These are phyloP conservation scores for Rhorus exstirpatorius DNA, from an alignment of 2,888 invertebrate genomes.

Conservation along the genomic window DNA sequence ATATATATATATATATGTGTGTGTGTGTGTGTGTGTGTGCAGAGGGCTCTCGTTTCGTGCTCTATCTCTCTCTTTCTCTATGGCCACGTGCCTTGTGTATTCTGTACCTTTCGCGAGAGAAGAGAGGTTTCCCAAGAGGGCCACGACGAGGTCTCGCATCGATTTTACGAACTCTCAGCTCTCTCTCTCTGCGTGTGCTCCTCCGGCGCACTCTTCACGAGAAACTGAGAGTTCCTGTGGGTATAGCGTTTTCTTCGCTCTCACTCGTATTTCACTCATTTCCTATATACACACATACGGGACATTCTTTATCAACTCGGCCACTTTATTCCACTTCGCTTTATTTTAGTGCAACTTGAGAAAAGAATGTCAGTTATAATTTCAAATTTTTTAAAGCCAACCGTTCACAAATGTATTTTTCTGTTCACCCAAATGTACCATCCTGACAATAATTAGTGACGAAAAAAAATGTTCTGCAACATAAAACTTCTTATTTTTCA, in stretches of 20 bases:
- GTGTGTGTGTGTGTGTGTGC: not conserved
- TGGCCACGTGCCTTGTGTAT: conserved; percentile 46
- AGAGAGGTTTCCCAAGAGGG: conserved; percentile 40
- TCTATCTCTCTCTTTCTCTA: conserved; percentile 28
- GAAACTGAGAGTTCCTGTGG: conserved; percentile 54
- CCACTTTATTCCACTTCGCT: not conserved
- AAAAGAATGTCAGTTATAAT: too few relatives aligned
- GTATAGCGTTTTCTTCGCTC: conserved; percentile 44
- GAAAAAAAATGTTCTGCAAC: too few relatives aligned
- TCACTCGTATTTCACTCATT: conserved; percentile 19
- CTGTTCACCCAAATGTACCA: too few relatives aligned
- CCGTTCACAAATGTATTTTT: too few relatives aligned
- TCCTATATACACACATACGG: not conserved
- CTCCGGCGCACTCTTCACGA: conserved; percentile 32
- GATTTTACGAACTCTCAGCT: conserved; percentile 66
- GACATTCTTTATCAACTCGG: conserved; percentile 19
- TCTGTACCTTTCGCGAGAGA: conserved; percentile 36
- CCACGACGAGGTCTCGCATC: conserved; percentile 61
- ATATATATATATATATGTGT: conserved; percentile 7
- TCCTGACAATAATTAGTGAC: too few relatives aligned
- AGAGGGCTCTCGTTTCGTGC: conserved; percentile 32
- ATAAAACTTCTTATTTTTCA: too few relatives aligned
- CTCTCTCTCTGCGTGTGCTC: conserved; percentile 1
- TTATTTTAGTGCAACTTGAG: too few relatives aligned
- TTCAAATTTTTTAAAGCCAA: too few relatives aligned